Percentiles rank a stretch among this genome's conserved stretches.
These are phyloP conservation scores for Empidonax traillii DNA, from an alignment of 2,113 vertebrate species.

Conservation along the genomic window DNA sequence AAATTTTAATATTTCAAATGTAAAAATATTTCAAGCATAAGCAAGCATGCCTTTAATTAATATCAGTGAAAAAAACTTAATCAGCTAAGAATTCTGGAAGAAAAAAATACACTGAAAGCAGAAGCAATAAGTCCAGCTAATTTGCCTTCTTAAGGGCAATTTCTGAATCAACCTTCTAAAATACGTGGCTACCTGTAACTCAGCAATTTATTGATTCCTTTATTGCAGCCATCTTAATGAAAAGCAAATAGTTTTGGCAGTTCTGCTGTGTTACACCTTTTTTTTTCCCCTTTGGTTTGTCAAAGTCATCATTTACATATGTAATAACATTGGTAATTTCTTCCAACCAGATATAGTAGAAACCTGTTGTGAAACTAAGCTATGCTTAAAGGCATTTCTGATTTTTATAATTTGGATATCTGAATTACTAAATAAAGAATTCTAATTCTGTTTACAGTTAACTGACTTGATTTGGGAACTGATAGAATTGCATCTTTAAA, in stretches of 20 bases:
- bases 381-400: not conserved
- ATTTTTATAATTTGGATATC: not conserved
- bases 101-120: not conserved
- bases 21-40: not conserved
- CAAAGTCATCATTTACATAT: not conserved
- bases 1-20: not conserved
- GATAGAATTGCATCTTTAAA: not conserved
- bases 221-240: not conserved
- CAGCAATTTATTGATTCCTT: not conserved
- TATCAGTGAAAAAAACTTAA: not conserved
- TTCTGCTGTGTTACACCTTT: not conserved
- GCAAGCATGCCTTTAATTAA: not conserved
- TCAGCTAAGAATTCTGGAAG: not conserved
- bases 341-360: not conserved
- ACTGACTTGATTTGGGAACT: not conserved
- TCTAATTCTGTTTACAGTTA: not conserved
- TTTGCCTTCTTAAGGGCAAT: not conserved
- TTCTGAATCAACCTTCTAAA: not conserved
- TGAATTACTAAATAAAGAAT: not conserved
- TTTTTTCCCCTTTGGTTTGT: not conserved
- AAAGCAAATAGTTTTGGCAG: not conserved
- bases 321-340: not conserved
- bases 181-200: not conserved
- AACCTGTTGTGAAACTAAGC: not conserved
- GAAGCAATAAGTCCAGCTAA: not conserved